A percentile compares a stretch with the other conserved stretches of the same genome.
These are phyloP conservation scores for Habrosyne pyritoides DNA, from an alignment of 2,888 invertebrate species.

Conservation along the genomic window DNA sequence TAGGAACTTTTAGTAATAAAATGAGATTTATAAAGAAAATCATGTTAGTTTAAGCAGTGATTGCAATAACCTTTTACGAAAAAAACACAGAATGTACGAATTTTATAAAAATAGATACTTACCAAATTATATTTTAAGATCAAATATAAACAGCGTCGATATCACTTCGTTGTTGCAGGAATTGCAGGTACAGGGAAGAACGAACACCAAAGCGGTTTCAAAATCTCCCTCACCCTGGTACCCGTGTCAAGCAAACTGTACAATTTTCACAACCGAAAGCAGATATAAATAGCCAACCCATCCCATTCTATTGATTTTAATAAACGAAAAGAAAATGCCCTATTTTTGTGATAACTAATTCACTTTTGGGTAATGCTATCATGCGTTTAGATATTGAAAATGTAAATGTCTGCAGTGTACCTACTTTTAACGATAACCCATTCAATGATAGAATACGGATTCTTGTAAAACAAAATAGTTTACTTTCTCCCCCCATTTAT, in stretches of 20 bases:
- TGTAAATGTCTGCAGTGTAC: background rate
- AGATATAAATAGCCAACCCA: constrained; percentile 30
- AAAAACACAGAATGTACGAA: constrained; percentile 14
- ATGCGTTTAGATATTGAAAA: background rate
- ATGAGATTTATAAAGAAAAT: background rate
- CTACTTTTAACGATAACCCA: too few species aligned
- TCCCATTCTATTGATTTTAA: constrained; percentile 19
- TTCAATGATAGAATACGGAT: background rate
- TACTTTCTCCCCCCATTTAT: too few species aligned
- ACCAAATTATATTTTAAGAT: constrained; percentile 42
- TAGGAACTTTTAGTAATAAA: background rate
- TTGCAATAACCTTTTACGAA: constrained; percentile 15
- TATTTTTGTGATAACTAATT: background rate
- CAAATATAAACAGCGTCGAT: constrained; percentile 41
- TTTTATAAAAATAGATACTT: constrained; percentile 60
- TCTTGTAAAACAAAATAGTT: background rate
- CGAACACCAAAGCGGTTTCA: constrained; percentile 53
- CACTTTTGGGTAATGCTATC: background rate
- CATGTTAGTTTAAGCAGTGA: constrained; percentile 13
- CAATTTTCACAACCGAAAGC: constrained; percentile 51
- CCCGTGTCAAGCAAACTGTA: constrained; percentile 57
- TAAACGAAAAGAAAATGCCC: constrained; percentile 12
- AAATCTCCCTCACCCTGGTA: constrained; percentile 36
- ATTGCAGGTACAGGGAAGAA: constrained; percentile 20
- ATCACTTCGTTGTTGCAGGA: constrained; percentile 49